phyloP scores from a whole-genome alignment of 2,113 vertebrate genomes.

The Pteronura brasiliensis region DNA sequence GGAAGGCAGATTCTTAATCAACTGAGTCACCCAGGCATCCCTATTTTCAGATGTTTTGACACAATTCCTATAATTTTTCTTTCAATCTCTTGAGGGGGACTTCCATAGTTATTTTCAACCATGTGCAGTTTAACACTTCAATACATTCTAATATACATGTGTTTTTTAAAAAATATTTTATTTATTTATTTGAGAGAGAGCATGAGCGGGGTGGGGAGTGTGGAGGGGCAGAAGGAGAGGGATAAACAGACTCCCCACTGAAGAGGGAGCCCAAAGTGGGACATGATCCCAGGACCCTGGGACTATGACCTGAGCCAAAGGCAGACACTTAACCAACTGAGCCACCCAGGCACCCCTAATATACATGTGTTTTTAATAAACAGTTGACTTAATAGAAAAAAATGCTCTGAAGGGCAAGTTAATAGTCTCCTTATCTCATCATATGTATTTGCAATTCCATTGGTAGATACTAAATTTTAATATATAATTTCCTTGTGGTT shows the following conservation, averaged over 20 bases:
- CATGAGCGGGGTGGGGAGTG: neutral
- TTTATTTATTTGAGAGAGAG: neutral
- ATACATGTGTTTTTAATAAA: neutral
- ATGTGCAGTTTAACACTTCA: neutral
- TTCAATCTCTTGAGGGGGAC: neutral
- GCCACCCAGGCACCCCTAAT: neutral
- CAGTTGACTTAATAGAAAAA: neutral
- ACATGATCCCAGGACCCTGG: neutral
- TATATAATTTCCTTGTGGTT: neutral
- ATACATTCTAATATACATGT: neutral
- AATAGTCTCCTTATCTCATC: neutral
- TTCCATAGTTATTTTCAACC: neutral
- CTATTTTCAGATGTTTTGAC: neutral
- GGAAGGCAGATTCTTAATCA: too few species aligned
- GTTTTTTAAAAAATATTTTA: neutral
- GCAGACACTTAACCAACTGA: neutral
- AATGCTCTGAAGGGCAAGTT: neutral
- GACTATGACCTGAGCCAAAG: neutral
- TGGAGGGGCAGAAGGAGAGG: neutral
- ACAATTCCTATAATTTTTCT: neutral
- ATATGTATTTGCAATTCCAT: neutral
- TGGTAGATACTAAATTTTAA: neutral
- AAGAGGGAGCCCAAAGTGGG: neutral
- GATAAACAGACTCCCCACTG: neutral
- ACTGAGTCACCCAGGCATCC: too few species aligned